Percentiles rank a stretch among this genome's conserved stretches.
These are phyloP conservation scores for Nanger granti DNA, from an alignment of 2,113 vertebrate species.

Conservation along the genomic window DNA sequence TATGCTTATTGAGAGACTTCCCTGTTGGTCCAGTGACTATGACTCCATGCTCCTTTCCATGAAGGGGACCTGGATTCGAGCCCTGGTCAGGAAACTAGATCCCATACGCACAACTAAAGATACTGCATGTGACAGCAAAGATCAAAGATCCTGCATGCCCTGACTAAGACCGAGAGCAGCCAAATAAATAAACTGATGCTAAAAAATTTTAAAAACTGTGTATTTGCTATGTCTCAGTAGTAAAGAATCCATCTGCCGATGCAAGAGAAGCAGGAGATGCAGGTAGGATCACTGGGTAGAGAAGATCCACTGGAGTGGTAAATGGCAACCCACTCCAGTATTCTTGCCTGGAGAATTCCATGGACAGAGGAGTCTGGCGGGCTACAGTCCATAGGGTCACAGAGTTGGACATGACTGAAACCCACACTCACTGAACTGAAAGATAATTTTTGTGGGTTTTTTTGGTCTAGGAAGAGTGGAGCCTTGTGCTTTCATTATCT, in stretches of 20 bases:
- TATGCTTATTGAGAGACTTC: neutral
- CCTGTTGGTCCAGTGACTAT: neutral
- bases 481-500: neutral
- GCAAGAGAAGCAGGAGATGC: neutral
- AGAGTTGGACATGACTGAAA: neutral
- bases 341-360: neutral
- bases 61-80: neutral
- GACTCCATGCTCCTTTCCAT: neutral
- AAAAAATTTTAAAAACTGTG: neutral
- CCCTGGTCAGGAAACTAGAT: neutral
- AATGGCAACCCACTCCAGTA: neutral
- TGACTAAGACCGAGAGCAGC: neutral
- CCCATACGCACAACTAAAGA: fast-evolving
- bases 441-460: neutral
- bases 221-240: neutral
- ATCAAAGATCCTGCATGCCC: neutral
- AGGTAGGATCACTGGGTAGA: neutral
- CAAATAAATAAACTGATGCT: neutral
- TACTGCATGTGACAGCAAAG: neutral
- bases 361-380: neutral
- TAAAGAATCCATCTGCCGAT: neutral
- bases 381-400: neutral
- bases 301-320: neutral
- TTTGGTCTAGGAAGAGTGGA: neutral
- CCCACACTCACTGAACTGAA: neutral